Percentiles rank a stretch among this genome's conserved stretches.
These are phyloP conservation scores for silkworm (Bombyx mori) DNA, from an alignment of 1,140 invertebrate species.

Conservation along the genomic window DNA sequence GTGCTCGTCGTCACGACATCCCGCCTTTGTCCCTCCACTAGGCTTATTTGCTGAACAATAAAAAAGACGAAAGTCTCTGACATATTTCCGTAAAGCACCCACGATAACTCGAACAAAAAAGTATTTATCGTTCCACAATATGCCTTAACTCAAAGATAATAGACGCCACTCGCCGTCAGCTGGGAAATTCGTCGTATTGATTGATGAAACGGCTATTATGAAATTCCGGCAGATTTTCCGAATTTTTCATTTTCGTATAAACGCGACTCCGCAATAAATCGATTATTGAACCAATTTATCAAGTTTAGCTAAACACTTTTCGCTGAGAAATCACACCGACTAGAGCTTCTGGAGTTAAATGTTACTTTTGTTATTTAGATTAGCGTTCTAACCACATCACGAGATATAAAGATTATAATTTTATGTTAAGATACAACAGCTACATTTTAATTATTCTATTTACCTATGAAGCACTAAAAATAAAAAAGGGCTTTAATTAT, in stretches of 20 bases:
- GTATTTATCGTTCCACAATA: slow-evolving; percentile 38
- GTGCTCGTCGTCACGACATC: slow-evolving; percentile 56
- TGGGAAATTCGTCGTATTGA: slow-evolving; percentile 54
- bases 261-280: slow-evolving; percentile 45
- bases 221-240: slow-evolving; percentile 50
- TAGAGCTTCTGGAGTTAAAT: slow-evolving; percentile 41
- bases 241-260: slow-evolving; percentile 58
- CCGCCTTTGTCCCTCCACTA: slow-evolving; percentile 66
- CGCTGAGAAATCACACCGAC: slow-evolving; percentile 18
- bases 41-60: slow-evolving; percentile 69
- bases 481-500: too few relatives aligned
- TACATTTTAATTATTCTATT: too few relatives aligned
- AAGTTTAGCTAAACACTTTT: slow-evolving; percentile 47
- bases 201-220: slow-evolving; percentile 57
- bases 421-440: too few relatives aligned
- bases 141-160: slow-evolving; percentile 37
- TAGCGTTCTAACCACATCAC: slow-evolving; percentile 28
- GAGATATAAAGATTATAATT: slow-evolving; percentile 1
- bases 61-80: slow-evolving; percentile 56
- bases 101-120: slow-evolving; percentile 16
- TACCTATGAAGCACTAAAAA: too few relatives aligned
- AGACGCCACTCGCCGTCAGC: slow-evolving; percentile 28
- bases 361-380: slow-evolving; percentile 30
- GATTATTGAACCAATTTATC: slow-evolving; percentile 55
- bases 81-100: slow-evolving; percentile 42